These are phyloP conservation scores for Otus sunia DNA, from an alignment of 2,113 vertebrate species.

Conservation along the genomic window DNA sequence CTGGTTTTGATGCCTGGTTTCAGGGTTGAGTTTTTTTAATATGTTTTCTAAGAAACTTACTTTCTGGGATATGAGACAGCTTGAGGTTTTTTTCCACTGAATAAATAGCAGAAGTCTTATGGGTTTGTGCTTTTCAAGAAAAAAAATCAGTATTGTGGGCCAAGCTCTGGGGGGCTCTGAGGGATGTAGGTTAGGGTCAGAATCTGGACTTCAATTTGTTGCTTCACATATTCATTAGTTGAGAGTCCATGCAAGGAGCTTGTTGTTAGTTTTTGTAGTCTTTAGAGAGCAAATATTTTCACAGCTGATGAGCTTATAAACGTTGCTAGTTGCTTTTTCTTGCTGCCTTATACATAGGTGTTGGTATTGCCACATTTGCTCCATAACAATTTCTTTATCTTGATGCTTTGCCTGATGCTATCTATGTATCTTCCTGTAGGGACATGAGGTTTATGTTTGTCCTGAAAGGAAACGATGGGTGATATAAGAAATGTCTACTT, in stretches of 20 bases:
- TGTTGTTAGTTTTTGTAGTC: background rate
- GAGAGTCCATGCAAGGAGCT: background rate
- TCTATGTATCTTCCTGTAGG: background rate
- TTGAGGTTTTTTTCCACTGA: background rate
- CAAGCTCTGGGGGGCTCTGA: background rate
- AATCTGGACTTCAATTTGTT: background rate
- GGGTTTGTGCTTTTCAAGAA: constrained; percentile 5
- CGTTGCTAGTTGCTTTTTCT: background rate
- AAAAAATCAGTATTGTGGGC: background rate
- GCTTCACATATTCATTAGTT: background rate
- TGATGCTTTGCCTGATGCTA: background rate
- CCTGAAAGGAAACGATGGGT: background rate
- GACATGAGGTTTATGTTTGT: background rate
- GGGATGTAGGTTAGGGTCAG: background rate
- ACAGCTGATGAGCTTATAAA: background rate
- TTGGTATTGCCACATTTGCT: background rate
- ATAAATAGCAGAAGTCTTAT: background rate
- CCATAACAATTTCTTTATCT: background rate
- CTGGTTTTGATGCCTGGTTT: background rate
- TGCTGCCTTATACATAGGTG: background rate
- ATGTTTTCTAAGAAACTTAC: background rate
- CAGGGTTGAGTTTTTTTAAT: background rate
- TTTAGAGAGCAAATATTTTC: background rate
- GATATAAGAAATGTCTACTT: background rate
- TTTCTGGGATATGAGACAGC: background rate